phyloP scores from a whole-genome alignment of 2,797 vertebrate species.

The Ptychobarbus kaznakovi region DNA sequence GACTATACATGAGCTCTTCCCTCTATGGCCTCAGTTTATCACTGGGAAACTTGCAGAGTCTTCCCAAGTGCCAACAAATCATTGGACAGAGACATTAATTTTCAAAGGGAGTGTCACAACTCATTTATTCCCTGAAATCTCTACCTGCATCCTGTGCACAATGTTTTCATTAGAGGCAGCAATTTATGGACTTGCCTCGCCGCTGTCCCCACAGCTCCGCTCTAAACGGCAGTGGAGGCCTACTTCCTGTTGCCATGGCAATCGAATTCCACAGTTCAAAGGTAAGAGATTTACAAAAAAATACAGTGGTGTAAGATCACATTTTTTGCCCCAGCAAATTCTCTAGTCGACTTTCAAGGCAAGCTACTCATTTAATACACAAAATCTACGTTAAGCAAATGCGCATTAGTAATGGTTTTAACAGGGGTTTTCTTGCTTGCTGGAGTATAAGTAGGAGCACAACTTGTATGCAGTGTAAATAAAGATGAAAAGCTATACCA shows the following conservation, averaged over 20 bases:
- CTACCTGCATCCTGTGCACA: constrained; percentile 82
- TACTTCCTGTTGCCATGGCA: constrained; percentile 84
- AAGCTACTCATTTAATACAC: constrained; percentile 27
- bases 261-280: constrained; percentile 82
- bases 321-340: constrained; percentile 65
- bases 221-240: constrained; percentile 68
- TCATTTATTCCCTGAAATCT: constrained; percentile 82
- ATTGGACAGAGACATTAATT: constrained; percentile 75
- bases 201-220: constrained; percentile 60
- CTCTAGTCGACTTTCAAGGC: constrained; percentile 2
- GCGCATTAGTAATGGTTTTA: constrained; percentile 12
- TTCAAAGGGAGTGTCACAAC: constrained; percentile 82
- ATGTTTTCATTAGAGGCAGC: constrained; percentile 83
- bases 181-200: constrained; percentile 81
- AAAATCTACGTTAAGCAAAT: constrained; percentile 7
- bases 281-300: constrained; percentile 80
- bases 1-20: constrained; percentile 52
- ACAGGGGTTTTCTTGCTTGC: constrained; percentile 19
- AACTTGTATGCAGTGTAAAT: constrained; percentile 1
- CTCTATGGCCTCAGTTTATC: constrained; percentile 75
- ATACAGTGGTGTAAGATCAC: constrained; percentile 70
- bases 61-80: constrained; percentile 69
- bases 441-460: neutral
- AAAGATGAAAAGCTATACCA: constrained; percentile 36
- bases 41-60: constrained; percentile 69